Percentiles rank a stretch among this genome's conserved stretches.
These are phyloP conservation scores for Griposia aprilina DNA, from an alignment of 2,888 invertebrate genomes.

Conservation along the genomic window DNA sequence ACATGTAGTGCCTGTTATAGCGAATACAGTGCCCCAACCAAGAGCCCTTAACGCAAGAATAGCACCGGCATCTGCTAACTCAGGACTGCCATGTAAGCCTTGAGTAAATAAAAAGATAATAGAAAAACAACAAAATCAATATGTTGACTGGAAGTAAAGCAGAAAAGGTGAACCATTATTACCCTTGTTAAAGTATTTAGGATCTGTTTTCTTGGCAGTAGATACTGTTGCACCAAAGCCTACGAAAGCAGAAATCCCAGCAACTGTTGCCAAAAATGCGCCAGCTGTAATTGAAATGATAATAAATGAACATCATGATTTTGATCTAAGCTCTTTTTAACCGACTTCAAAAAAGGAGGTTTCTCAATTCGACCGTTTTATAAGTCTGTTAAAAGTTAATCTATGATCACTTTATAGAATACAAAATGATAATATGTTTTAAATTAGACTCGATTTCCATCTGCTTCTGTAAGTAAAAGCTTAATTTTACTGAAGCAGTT, in stretches of 20 bases:
- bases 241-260: constrained; percentile 94
- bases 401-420: background rate
- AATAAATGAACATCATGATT: background rate
- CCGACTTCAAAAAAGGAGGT: no score
- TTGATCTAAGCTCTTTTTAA: background rate
- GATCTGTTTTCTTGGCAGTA: constrained; percentile 94
- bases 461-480: background rate
- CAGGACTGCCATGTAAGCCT: constrained; percentile 91
- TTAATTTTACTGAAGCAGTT: background rate
- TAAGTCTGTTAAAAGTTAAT: no score
- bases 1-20: constrained; percentile 95
- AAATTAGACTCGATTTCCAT: background rate
- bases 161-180: constrained; percentile 17
- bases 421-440: background rate
- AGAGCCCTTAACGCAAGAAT: constrained; percentile 95
- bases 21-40: constrained; percentile 96
- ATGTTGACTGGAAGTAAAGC: background rate
- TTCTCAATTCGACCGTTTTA: no score
- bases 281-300: constrained; percentile 89
- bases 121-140: background rate
- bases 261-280: constrained; percentile 93
- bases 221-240: constrained; percentile 96
- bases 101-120: constrained; percentile 22
- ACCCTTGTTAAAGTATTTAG: constrained; percentile 94
- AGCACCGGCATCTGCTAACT: constrained; percentile 94